Base-by-base conservation (phyloP, 2,113 vertebrate genomes). In the Solea solea region DNA sequence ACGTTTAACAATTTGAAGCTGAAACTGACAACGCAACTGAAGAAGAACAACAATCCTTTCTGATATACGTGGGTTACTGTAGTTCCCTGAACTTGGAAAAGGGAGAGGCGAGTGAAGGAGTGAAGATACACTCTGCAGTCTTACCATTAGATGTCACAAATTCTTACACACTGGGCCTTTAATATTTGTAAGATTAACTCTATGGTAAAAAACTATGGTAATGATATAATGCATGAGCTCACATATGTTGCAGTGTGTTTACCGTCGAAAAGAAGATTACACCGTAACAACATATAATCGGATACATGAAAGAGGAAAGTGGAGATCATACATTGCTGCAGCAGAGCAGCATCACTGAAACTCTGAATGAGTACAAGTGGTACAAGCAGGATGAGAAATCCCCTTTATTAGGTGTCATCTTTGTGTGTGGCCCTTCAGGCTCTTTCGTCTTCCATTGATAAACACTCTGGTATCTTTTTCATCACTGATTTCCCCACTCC, bases 351-450 rank as follows among this genome's bases (percentile, higher is more conserved):
- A 5, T 78, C 59, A 64, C 45, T 5, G 2, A 15, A 42, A 58
- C 13, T 63, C 64, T 59, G 55, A 76, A 86, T 60, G 57, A 79
- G 67, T 42, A 76, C 0, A 73, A 78, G 81, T 64, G n/a, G 40
- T 27, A 52, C 40, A 58, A 49, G 53, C 65, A 54, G 28, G 16
- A 70, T 16, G 71, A 76, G 74, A 81, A 87, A 68, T 72, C 74
- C 71, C 71, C 80, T 4, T 15, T 50, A 61, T 84, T 70, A 52
- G n/a, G 42, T 81, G 57, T 69, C 55, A 56, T 79, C 74, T 78
- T 54, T 80, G 58, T 49, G 55, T 64, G 16, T 75, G 25, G 57
- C n/a, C 34, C 71, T 75, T 44, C 44, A 42, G 40, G 50, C 79
- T 72, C 42, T 3, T 76, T 69, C 69, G 48, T 74, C 69, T 69